A percentile compares a stretch with the other conserved stretches of the same genome.
These are phyloP conservation scores for Megalops cyprinoides DNA, from an alignment of 2,797 vertebrate genomes.

Conservation along the genomic window DNA sequence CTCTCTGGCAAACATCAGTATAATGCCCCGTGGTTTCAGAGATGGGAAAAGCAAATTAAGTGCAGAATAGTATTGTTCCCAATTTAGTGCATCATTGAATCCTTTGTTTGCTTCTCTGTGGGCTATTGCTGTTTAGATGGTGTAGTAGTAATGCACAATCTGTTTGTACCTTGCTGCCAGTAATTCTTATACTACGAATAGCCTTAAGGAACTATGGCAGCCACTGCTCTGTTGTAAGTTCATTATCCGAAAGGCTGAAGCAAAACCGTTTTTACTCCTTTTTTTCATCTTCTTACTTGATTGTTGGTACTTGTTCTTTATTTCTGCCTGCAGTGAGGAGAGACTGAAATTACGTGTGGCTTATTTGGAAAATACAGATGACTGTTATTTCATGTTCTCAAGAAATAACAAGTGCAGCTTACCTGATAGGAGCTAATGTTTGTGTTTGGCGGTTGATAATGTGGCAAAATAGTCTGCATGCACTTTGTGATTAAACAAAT, in stretches of 20 bases:
- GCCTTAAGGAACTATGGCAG: slow-evolving; percentile 90
- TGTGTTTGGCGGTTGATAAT: no score
- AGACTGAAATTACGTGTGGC: no score
- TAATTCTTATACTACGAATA: slow-evolving; percentile 91
- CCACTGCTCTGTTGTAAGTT: slow-evolving; percentile 76
- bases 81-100: slow-evolving; percentile 99
- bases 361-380: no score
- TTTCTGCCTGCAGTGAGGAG: no score
- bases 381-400: no score
- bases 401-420: no score
- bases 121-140: slow-evolving; percentile 89
- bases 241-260: slow-evolving; percentile 83
- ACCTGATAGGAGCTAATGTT: no score
- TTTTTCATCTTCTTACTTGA: slow-evolving; percentile 1
- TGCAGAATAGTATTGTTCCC: slow-evolving; percentile 92
- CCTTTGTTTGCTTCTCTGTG: slow-evolving; percentile 92
- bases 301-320: background rate
- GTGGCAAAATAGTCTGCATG: no score
- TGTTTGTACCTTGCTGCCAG: slow-evolving; percentile 92
- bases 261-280: background rate
- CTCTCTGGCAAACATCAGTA: slow-evolving; percentile 17
- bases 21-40: slow-evolving; percentile 67
- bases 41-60: slow-evolving; percentile 84
- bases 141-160: slow-evolving; percentile 91
- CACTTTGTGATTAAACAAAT: no score